Base-by-base conservation (phyloP, 92 coral and sea anemone genomes). In the Palythoa heliodiscus region DNA sequence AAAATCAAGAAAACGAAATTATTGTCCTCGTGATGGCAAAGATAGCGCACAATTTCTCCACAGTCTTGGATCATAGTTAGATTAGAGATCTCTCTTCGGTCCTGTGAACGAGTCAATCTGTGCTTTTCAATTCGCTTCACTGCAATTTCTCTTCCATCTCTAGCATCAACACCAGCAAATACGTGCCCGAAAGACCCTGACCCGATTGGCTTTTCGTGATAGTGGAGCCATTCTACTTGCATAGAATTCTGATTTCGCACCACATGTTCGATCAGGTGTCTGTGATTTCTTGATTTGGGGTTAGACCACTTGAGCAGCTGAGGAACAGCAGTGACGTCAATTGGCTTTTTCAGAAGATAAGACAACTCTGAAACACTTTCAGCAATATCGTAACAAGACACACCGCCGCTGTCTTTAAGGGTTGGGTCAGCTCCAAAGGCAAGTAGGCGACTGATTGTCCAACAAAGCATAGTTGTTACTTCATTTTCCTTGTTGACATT, bases 61-160 rank as follows among this genome's bases (percentile, higher is more conserved):
- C n/a, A n/a, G n/a, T n/a, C n/a, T n/a, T n/a, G n/a, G n/a, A n/a
- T n/a, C n/a, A n/a, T n/a, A n/a, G n/a, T n/a, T n/a, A n/a, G n/a
- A n/a, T n/a, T n/a, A n/a, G n/a, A n/a, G n/a, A n/a, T n/a, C n/a
- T n/a, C 82, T 25, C 82, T 60, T 53, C 67, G 38, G 35, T 54
- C 67, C 16, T 77, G 47, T 12, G 29, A 35, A 47, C n/a, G 82
- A 15, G 17, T 39, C 16, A 52, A 22, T 53, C 57, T 77, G 68
- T 25, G 68, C 68, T 77, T 77, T 20, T 54, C 82, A 60, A 77
- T 24, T 37, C 70, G 69, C 82, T 77, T 77, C 70, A 77, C 39
- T 2, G 82, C 82, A 77, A 50, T 37, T 81, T 81, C 85, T 64
- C 23, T 81, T 6, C 85, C 85, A 37, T 81, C 23, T 25, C 66